phyloP scores from a whole-genome alignment of 1,140 invertebrate genomes.

The Chrysoperla carnea region DNA sequence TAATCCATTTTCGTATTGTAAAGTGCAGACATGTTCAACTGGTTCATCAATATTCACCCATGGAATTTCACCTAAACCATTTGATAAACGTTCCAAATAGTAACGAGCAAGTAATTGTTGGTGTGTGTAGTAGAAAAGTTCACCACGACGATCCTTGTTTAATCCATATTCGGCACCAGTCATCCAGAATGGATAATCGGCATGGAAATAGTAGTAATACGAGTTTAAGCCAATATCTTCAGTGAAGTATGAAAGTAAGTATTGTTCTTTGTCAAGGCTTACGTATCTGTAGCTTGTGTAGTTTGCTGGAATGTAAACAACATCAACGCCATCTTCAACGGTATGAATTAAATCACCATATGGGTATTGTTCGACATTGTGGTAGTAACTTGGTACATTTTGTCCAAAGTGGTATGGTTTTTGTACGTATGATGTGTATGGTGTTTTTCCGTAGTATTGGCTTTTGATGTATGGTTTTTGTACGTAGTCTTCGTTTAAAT shows the following conservation, averaged over 20 bases:
- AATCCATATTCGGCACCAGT: slow-evolving; percentile 26
- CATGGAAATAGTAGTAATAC: slow-evolving; percentile 49
- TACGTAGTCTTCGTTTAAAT: too few species aligned
- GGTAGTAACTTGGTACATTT: too few species aligned
- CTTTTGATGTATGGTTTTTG: too few species aligned
- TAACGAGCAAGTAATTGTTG: slow-evolving; percentile 42
- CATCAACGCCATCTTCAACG: too few species aligned
- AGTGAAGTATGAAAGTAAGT: slow-evolving; percentile 38
- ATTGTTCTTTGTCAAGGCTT: too few species aligned
- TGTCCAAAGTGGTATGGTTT: too few species aligned
- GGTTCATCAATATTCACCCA: slow-evolving; percentile 28
- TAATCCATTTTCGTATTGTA: slow-evolving; percentile 44
- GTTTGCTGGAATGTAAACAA: too few species aligned
- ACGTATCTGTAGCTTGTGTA: too few species aligned
- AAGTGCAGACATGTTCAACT: slow-evolving; percentile 29
- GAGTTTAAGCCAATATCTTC: slow-evolving; percentile 50
- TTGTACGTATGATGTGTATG: too few species aligned
- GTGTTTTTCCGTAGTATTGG: too few species aligned
- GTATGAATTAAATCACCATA: too few species aligned
- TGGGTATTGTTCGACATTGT: too few species aligned
- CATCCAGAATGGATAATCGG: slow-evolving; percentile 42
- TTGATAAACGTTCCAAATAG: slow-evolving; percentile 45
- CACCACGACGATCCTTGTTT: slow-evolving; percentile 29
- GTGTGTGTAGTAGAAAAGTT: slow-evolving; percentile 34
- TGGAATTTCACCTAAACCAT: slow-evolving; percentile 38